Base-by-base conservation (phyloP, 2,888 invertebrate species). In the Cantharis rufa region DNA sequence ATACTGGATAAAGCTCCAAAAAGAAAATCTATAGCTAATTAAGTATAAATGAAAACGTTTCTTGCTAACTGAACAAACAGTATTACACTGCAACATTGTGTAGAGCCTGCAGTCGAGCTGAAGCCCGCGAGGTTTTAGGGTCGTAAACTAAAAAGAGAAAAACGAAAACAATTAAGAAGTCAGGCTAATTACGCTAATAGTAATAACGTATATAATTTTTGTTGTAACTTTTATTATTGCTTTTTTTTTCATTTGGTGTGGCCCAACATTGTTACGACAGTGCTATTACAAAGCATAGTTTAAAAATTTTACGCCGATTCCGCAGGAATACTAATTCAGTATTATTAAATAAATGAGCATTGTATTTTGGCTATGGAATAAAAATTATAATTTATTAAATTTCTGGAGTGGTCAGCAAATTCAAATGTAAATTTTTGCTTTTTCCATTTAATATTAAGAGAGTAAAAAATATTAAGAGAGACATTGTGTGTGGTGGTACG, bases 401-500 rank as follows among this genome's bases (percentile, higher is more conserved):
- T 24, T 48, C 1, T 48, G 2, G n/a, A 48, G n/a, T 48, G 48
- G 48, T 48, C 48, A n/a, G 7, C 7, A 48, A 48, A 48, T 48
- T 48, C 48, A 7, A 48, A 48, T 48, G 48, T n/a, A 48, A 48
- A n/a, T 48, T 48, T 48, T 0, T 2, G n/a, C n/a, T n/a, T 48
- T 48, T 48, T 48, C 48, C 48, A 48, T 13, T n/a, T n/a, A 48
- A 48, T 48, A 7, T 48, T 48, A 48, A 48, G 7, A 48, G 2
- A 48, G n/a, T 28, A 28, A 28, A 24, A 28, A 28, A 10, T 28
- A 28, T 48, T 48, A 48, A 48, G n/a, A 48, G n/a, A 48, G 48
- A 48, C 13, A 48, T 74, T 73, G 76, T 77, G 80, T 79, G 78
- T 75, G 75, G 75, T 76, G 70, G 76, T 80, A 84, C 79, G 82